Conservation (phyloP, 2,113 vertebrate species). For the Aramus guarauna region DNA sequence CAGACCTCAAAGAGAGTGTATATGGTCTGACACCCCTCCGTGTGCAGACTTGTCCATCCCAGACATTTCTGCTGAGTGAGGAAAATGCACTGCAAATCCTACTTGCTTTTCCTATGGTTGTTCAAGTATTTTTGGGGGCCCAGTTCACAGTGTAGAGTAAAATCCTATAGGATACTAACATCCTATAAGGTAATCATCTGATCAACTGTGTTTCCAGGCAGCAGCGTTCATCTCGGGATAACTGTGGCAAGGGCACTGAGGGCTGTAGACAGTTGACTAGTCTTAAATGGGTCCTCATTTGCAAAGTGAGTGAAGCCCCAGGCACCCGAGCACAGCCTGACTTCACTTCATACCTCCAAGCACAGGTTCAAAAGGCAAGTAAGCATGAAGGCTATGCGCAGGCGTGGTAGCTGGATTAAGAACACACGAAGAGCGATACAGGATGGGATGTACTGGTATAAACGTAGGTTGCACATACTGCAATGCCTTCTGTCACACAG, state of each 20-base stretch:
- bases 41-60: background rate
- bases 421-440: background rate
- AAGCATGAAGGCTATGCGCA: background rate
- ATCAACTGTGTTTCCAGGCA: background rate
- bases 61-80: background rate
- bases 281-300: background rate
- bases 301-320: background rate
- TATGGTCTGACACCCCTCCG: background rate
- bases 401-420: background rate
- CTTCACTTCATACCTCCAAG: background rate
- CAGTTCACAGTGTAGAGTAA: background rate
- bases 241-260: background rate
- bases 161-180: background rate
- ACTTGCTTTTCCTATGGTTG: background rate
- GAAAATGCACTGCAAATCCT: background rate
- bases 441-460: background rate
- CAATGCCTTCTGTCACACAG: background rate
- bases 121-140: background rate
- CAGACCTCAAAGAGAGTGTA: background rate
- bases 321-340: background rate
- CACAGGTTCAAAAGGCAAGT: background rate
- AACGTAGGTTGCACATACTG: background rate
- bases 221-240: background rate
- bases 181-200: background rate
- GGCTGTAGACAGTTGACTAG: background rate